These are phyloP conservation scores for Hippocampus abdominalis DNA, from an alignment of 2,113 vertebrate species.

Conservation along the genomic window DNA sequence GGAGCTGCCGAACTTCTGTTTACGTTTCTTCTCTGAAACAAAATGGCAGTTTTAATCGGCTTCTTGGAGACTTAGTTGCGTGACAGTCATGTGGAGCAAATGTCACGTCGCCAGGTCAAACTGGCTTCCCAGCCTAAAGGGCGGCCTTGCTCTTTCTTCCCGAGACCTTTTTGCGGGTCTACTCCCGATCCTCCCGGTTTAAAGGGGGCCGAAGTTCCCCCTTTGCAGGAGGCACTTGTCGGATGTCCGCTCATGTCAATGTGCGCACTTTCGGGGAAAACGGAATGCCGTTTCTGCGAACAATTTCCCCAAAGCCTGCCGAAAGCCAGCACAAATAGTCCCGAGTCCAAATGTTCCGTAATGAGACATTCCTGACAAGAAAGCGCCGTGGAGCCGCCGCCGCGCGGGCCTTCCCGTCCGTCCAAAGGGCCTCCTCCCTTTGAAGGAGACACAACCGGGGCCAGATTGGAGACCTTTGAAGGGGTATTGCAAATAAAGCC, in stretches of 20 bases:
- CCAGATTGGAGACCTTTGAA: not conserved
- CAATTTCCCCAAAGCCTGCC: not conserved
- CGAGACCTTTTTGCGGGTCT: too few relatives aligned
- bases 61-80: too few relatives aligned
- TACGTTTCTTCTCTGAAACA: too few relatives aligned
- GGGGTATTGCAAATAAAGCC: conserved; percentile 18
- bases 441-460: not conserved
- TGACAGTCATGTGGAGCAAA: too few relatives aligned
- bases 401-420: not conserved
- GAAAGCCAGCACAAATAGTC: conserved; percentile 8
- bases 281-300: not conserved
- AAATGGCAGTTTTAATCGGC: too few relatives aligned
- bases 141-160: too few relatives aligned
- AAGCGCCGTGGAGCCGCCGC: conserved; percentile 10
- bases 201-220: too few relatives aligned
- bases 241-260: not conserved
- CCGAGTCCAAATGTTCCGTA: conserved; percentile 4
- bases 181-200: too few relatives aligned
- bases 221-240: not conserved
- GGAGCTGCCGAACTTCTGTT: too few relatives aligned
- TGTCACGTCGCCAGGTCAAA: too few relatives aligned
- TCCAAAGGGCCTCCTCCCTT: conserved; percentile 14
- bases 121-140: too few relatives aligned
- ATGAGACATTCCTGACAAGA: conserved; percentile 19
- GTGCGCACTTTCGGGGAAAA: not conserved